Conservation (phyloP, 2,888 invertebrate genomes). For the Stratiomys singularior region DNA sequence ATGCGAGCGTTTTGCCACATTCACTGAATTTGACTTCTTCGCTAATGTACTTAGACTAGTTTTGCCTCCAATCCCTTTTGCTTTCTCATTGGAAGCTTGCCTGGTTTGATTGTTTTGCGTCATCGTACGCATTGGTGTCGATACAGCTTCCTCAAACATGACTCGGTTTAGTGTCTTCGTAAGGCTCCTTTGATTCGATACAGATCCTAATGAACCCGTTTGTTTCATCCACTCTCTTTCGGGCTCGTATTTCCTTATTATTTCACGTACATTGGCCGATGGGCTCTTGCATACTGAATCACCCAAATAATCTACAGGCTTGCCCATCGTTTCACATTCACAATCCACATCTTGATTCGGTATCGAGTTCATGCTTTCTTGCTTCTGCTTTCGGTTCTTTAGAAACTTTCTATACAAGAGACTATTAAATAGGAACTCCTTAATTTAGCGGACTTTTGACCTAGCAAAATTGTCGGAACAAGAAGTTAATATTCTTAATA, state of each 20-base stretch:
- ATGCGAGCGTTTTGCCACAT: not conserved
- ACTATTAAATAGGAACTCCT: not conserved
- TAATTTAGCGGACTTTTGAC: not conserved
- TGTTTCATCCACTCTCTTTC: conserved; percentile 11
- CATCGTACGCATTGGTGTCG: not conserved
- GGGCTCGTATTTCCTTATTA: conserved; percentile 38
- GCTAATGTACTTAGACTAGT: not conserved
- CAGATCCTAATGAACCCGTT: conserved; percentile 25
- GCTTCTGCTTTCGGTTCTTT: not conserved
- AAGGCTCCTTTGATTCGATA: conserved; percentile 11
- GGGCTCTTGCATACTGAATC: conserved; percentile 34
- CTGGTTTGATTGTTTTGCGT: not conserved
- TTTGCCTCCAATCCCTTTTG: not conserved
- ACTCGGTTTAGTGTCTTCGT: conserved; percentile 7
- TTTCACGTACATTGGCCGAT: conserved; percentile 30
- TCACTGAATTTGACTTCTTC: not conserved
- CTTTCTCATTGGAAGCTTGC: not conserved
- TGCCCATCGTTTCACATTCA: conserved; percentile 16
- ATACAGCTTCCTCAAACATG: conserved; percentile 1
- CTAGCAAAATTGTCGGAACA: not conserved
- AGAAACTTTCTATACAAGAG: not conserved
- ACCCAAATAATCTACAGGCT: conserved; percentile 38
- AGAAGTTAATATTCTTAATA: not conserved
- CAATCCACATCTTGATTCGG: not conserved
- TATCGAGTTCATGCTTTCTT: conserved; percentile 8